These are phyloP conservation scores for Cyanocitta stelleri DNA, from an alignment of 2,113 vertebrate species.

Conservation along the genomic window DNA sequence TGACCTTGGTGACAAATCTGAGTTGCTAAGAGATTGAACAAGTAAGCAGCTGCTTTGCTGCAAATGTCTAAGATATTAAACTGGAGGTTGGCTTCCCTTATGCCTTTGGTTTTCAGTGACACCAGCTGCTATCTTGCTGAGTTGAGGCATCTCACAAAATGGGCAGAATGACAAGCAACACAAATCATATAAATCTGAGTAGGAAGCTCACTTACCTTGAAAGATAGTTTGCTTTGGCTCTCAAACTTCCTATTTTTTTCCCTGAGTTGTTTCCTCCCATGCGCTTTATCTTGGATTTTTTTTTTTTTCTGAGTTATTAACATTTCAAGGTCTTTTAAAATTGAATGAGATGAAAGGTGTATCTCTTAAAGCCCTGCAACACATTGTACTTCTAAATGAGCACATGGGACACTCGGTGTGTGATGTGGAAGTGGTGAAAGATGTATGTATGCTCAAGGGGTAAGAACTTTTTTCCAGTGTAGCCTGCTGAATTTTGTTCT, in stretches of 20 bases:
- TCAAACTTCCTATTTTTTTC: background rate
- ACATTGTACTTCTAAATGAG: background rate
- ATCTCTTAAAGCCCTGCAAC: background rate
- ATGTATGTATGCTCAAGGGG: background rate
- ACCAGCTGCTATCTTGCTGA: constrained; percentile 38
- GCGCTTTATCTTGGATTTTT: background rate
- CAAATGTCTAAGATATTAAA: background rate
- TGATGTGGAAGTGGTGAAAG: background rate
- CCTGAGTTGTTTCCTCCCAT: background rate
- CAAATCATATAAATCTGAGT: background rate
- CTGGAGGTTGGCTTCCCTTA: background rate
- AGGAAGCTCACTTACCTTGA: constrained; percentile 6
- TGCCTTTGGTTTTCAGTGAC: constrained; percentile 11
- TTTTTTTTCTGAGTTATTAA: background rate
- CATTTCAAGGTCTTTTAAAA: background rate
- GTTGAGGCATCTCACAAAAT: background rate
- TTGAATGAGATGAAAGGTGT: background rate
- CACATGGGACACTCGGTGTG: background rate
- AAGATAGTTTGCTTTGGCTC: background rate
- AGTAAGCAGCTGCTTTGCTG: background rate
- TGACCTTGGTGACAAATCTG: background rate
- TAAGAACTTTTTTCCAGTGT: background rate
- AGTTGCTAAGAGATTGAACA: background rate
- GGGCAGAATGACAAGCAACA: background rate
- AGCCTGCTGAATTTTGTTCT: background rate